phyloP scores from a whole-genome alignment of 37 sponge, comb jelly and placozoan species.

The Amphimedon queenslandica region DNA sequence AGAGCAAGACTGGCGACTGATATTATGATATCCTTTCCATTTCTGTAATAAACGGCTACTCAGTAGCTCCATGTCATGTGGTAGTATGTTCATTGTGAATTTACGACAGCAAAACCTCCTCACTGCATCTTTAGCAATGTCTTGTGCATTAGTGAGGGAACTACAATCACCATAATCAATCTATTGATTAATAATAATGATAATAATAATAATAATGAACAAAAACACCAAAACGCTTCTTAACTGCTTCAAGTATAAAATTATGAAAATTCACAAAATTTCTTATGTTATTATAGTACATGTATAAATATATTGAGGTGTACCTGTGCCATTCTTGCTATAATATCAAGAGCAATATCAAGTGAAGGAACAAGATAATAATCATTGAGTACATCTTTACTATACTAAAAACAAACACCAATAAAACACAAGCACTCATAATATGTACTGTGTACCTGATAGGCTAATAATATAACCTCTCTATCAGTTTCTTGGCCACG shows the following conservation, averaged over 20 bases:
- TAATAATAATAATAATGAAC: no score
- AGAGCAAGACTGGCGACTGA: slow-evolving; percentile 25
- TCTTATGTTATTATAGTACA: no score
- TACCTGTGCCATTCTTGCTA: slow-evolving; percentile 51
- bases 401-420: background rate
- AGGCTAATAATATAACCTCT: slow-evolving; percentile 37
- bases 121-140: slow-evolving; percentile 21
- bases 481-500: slow-evolving; percentile 38
- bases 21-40: slow-evolving; percentile 23
- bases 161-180: slow-evolving; percentile 50
- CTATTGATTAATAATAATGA: background rate
- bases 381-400: slow-evolving; percentile 23
- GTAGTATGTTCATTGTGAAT: slow-evolving; percentile 21
- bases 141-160: background rate
- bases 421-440: background rate
- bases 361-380: slow-evolving; percentile 11
- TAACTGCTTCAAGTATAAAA: no score
- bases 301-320: background rate
- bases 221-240: no score
- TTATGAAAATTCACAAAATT: no score
- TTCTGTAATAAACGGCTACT: slow-evolving; percentile 22
- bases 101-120: slow-evolving; percentile 34
- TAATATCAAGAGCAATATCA: slow-evolving; percentile 19
- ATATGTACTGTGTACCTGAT: slow-evolving; percentile 19
- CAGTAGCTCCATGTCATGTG: slow-evolving; percentile 33